Evolutionary conservation across 2,888 invertebrate species (phyloP).

Genomic region (Magallana nippona): DNA sequence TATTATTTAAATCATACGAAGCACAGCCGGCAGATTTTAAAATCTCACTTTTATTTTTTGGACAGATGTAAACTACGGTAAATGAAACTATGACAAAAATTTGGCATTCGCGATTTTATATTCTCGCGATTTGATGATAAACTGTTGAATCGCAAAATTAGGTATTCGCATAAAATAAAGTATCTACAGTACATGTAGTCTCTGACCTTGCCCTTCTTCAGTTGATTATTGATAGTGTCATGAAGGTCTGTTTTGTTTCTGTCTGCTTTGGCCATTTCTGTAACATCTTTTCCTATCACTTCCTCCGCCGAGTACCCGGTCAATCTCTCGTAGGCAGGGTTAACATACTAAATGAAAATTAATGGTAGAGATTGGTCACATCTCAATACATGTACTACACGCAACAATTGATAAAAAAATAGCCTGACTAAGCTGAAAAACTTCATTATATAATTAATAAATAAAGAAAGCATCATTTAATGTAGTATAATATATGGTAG

Average conservation of each 20-base stretch:
- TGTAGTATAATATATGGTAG: slow-evolving; percentile 1
- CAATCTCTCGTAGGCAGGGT: slow-evolving; percentile 91
- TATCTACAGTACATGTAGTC: no score
- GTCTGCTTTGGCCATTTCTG: slow-evolving; percentile 83
- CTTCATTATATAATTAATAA: neutral
- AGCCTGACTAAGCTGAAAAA: neutral
- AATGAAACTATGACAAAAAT: no score
- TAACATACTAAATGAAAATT: slow-evolving; percentile 86
- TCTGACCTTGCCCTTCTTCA: slow-evolving; percentile 79
- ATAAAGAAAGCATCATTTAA: neutral
- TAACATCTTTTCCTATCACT: slow-evolving; percentile 83
- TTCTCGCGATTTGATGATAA: no score
- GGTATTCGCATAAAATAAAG: no score
- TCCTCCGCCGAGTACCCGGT: slow-evolving; percentile 88
- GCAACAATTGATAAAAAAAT: no score
- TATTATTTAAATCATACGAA: no score
- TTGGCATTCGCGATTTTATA: no score
- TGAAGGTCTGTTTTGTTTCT: slow-evolving; percentile 77
- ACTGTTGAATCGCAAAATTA: no score
- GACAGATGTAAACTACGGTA: no score
- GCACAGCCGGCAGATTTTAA: no score
- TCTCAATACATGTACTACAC: neutral
- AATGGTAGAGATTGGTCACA: neutral
- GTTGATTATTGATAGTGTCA: slow-evolving; percentile 77
- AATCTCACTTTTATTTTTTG: no score